Conservation (phyloP, 2,888 invertebrate species). For the Leucoptera coffeella region DNA sequence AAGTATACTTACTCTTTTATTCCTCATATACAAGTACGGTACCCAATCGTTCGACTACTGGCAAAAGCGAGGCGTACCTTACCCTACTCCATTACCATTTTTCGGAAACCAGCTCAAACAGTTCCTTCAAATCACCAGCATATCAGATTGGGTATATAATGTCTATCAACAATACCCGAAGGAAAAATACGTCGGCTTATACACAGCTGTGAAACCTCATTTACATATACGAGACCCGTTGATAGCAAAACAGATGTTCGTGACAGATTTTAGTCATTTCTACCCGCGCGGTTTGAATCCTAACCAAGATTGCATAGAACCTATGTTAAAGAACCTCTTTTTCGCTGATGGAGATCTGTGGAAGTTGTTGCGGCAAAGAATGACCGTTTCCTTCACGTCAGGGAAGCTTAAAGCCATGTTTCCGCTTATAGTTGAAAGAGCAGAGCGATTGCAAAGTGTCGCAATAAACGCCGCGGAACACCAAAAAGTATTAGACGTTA, state of each 20-base stretch:
- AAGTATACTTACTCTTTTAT: too few species aligned
- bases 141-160: background rate
- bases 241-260: conserved; percentile 4
- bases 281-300: conserved; percentile 16
- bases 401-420: conserved; percentile 29
- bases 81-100: conserved; percentile 1
- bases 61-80: conserved; percentile 4
- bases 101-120: conserved; percentile 1
- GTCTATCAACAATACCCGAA: background rate
- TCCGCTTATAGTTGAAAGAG: conserved; percentile 13
- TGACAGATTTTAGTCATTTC: conserved; percentile 10
- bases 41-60: conserved; percentile 2
- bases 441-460: background rate
- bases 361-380: conserved; percentile 23
- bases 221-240: conserved; percentile 5
- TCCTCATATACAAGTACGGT: background rate
- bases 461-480: background rate
- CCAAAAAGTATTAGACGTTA: conserved; percentile 12
- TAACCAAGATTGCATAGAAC: conserved; percentile 15
- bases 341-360: conserved; percentile 26
- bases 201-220: background rate
- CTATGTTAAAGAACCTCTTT: conserved; percentile 20
- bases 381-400: conserved; percentile 26
- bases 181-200: conserved; percentile 1
- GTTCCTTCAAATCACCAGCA: background rate